Base-by-base conservation (phyloP, 2,113 vertebrate species). In the Zootoca vivipara region DNA sequence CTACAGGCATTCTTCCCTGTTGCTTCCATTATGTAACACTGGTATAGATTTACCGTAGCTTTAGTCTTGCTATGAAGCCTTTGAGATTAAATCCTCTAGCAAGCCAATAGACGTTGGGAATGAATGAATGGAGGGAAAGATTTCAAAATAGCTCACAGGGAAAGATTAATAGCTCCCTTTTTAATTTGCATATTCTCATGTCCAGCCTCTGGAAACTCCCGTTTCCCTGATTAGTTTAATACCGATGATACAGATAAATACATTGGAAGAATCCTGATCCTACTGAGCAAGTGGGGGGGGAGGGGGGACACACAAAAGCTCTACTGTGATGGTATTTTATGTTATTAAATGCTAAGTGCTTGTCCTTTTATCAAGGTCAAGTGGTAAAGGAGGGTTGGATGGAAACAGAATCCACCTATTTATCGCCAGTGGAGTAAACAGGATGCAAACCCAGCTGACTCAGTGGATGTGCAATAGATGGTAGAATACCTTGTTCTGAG, bases 171-270 rank as follows among this genome's bases (percentile, higher is more conserved):
- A 92, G 82, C 92, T 94, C 33, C 18, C 62, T 91, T 90, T 94
- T 95, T 93, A 95, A 95, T 93, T 94, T 94, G 94, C 70, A 79
- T 38, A 92, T 75, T 89, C 89, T 92, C 67, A 85, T 95, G 93
- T 91, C 93, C 90, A 0, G 90, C 90, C 93, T 93, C 86, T 9
- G 33, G 93, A 95, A 95, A 82, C 83, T 78, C 89, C 94, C 35
- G 89, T 91, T 90, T 93, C 38, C 79, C 92, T 95, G 94, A 95
- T 95, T 95, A 94, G 93, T 95, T 95, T 95, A 91, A 93, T 95
- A 78, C 94, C 22, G 89, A 79, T 92, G 94, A 88, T 85, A 94
- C 85, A 42, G 5, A 94, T 92, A 91, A 95, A 92, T 73, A 89
- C 92, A 91, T 90, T 92, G 87, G 81, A 94, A 90, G 92, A 89